A percentile compares a stretch with the other conserved stretches of the same genome.
These are phyloP conservation scores for Drosophila nikananu DNA, from an alignment of 1,140 invertebrate species.

Conservation along the genomic window DNA sequence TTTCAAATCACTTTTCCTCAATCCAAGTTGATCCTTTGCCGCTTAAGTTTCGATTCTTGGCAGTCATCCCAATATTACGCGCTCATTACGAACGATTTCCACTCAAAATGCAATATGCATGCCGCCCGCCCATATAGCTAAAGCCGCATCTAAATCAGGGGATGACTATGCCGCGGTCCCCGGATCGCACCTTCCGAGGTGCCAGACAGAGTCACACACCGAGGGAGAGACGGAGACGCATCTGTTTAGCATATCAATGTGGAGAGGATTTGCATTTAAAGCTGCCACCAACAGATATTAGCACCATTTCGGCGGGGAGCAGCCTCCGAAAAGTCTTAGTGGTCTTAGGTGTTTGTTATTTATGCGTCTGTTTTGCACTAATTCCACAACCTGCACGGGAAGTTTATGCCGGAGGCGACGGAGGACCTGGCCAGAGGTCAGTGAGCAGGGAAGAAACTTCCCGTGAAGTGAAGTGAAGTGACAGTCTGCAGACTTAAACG, in stretches of 20 bases:
- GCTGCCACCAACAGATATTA: conserved; percentile 71
- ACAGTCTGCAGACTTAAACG: conserved; percentile 62
- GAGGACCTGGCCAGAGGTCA: conserved; percentile 32
- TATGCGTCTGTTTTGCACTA: conserved; percentile 78
- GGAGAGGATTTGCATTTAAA: conserved; percentile 74
- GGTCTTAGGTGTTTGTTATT: conserved; percentile 73
- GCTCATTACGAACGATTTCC: conserved; percentile 25
- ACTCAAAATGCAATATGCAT: conserved; percentile 66
- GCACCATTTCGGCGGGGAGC: conserved; percentile 32
- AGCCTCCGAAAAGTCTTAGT: conserved; percentile 46
- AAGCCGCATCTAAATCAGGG: conserved; percentile 47
- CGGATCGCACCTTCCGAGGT: conserved; percentile 6
- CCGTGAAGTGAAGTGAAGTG: conserved; percentile 26
- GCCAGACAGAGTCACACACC: conserved; percentile 53
- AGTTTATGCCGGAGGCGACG: background rate
- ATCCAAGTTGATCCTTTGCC: conserved; percentile 16
- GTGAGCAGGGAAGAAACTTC: conserved; percentile 5
- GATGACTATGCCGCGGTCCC: conserved; percentile 3
- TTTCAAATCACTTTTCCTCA: conserved; percentile 7
- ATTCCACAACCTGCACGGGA: conserved; percentile 46
- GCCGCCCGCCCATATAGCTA: conserved; percentile 14
- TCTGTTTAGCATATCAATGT: conserved; percentile 79
- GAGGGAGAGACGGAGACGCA: conserved; percentile 56
- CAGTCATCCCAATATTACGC: conserved; percentile 24
- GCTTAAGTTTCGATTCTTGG: conserved; percentile 25